Evolutionary conservation across 2,888 invertebrate species (phyloP).

Genomic region (Thalpophila matura): DNA sequence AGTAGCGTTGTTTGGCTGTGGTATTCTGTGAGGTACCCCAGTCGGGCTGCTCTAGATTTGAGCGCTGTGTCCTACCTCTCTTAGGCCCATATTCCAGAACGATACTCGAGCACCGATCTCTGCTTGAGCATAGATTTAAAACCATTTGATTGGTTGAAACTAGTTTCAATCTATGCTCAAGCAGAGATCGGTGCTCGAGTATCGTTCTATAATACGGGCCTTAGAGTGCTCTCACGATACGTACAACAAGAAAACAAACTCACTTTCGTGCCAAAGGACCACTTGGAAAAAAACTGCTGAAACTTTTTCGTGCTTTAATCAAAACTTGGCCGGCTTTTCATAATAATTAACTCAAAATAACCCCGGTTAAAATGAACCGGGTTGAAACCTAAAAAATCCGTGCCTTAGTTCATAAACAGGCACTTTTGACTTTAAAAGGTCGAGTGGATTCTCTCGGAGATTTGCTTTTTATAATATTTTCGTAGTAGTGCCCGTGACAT

Average conservation of each 20-base stretch:
- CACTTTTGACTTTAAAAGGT: conserved; percentile 54
- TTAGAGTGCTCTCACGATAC: background rate
- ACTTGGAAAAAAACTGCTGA: background rate
- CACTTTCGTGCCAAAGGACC: conserved; percentile 17
- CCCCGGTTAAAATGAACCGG: conserved; percentile 46
- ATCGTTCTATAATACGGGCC: too few species aligned
- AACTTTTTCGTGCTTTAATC: conserved; percentile 45
- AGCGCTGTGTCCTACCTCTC: too few species aligned
- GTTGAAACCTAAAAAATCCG: conserved; percentile 51
- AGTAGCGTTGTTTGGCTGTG: too few species aligned
- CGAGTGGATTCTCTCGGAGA: conserved; percentile 23
- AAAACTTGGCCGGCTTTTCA: conserved; percentile 51
- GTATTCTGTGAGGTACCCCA: too few species aligned
- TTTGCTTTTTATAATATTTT: conserved; percentile 35
- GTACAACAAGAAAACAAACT: conserved; percentile 1
- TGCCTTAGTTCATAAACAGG: conserved; percentile 52
- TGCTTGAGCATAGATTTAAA: too few species aligned
- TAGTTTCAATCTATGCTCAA: too few species aligned
- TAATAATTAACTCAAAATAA: conserved; percentile 52
- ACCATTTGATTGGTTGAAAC: too few species aligned
- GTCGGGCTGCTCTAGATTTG: too few species aligned
- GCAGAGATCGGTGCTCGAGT: too few species aligned
- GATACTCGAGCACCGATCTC: too few species aligned
- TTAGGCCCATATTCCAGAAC: too few species aligned
- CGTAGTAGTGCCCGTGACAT: conserved; percentile 25